Percentiles rank a stretch among this genome's conserved stretches.
Conservation (phyloP, 2,888 invertebrate genomes). For the Ectemnius lituratus region DNA sequence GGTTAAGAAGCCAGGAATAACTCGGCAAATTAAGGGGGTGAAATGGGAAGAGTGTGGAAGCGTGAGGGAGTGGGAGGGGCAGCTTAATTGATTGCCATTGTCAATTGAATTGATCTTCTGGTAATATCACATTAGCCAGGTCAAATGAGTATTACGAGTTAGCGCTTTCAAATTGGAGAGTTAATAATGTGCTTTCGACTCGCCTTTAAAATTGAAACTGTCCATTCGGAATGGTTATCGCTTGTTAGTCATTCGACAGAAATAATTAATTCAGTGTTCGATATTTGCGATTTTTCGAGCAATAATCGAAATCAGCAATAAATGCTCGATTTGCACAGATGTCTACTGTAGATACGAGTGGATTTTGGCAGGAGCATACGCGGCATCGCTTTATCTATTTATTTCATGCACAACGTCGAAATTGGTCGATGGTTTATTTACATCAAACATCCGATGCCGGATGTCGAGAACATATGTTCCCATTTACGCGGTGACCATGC, state of each 20-base stretch:
- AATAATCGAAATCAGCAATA: no score
- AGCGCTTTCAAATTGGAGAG: conserved; percentile 44
- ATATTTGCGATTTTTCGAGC: no score
- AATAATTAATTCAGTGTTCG: no score
- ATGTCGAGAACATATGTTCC: conserved; percentile 34
- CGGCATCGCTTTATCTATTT: conserved; percentile 29
- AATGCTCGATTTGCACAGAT: no score
- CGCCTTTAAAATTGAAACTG: no score
- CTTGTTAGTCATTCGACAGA: no score
- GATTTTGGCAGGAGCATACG: conserved; percentile 18
- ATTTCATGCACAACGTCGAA: background rate
- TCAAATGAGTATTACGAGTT: conserved; percentile 32
- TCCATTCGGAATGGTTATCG: no score
- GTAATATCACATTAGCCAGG: conserved; percentile 43
- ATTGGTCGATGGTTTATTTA: conserved; percentile 31
- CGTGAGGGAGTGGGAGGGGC: no score
- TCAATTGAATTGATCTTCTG: conserved; percentile 48
- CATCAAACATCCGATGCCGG: conserved; percentile 14
- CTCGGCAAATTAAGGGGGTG: background rate
- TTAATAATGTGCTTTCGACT: conserved; percentile 33
- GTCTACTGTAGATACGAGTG: no score
- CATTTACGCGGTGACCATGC: conserved; percentile 16
- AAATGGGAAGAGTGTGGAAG: no score
- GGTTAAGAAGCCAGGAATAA: background rate
- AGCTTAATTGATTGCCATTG: conserved; percentile 12